Base-by-base conservation (phyloP, 2,888 invertebrate genomes). In the Zygothrica quintamaculata region DNA sequence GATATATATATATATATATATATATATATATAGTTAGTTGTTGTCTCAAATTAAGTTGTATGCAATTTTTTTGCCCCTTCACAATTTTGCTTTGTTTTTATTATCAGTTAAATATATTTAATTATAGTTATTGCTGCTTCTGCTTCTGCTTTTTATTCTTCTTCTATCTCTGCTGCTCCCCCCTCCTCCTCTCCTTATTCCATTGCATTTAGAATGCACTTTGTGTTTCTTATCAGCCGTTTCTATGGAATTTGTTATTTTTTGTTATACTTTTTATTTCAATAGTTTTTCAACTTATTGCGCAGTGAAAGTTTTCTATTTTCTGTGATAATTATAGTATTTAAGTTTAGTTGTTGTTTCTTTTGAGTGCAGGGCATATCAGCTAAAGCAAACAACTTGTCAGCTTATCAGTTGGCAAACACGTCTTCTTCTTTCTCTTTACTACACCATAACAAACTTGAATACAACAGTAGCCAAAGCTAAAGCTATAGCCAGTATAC, bases 281-380 rank as follows among this genome's bases (percentile, higher is more conserved):
- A 66, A 40, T 26, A n/a, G 25, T 58, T 53, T 65, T 53, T 37
- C 55, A 26, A 47, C 75, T 69, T 84, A 84, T 84, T 86, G 86
- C 86, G 84, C 84, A 84, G 86, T 84, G 84, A 84, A 84, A 84
- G 86, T 86, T 78, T 52, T 65, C 33, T 65, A 58, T 47, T 53
- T 58, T 50, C 50, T 57, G 34, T 56, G 53, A 43, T 44, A 71
- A 62, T 51, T 62, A 43, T 48, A 61, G 52, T 60, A 37, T 55
- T 53, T 37, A 53, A 55, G 26, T 44, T 59, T 52, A 65, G 70
- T 12, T 51, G 46, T 22, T 57, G 47, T 40, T 29, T 33, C 60
- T 51, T 25, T 36, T 53, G 33, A 12, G 31, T 33, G 43, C 12
- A 15, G 47, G 36, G 66, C 18, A 34, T 59, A 59, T 65, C 11